These are phyloP conservation scores for Madoqua kirkii DNA, from an alignment of 2,113 vertebrate genomes.

Conservation along the genomic window DNA sequence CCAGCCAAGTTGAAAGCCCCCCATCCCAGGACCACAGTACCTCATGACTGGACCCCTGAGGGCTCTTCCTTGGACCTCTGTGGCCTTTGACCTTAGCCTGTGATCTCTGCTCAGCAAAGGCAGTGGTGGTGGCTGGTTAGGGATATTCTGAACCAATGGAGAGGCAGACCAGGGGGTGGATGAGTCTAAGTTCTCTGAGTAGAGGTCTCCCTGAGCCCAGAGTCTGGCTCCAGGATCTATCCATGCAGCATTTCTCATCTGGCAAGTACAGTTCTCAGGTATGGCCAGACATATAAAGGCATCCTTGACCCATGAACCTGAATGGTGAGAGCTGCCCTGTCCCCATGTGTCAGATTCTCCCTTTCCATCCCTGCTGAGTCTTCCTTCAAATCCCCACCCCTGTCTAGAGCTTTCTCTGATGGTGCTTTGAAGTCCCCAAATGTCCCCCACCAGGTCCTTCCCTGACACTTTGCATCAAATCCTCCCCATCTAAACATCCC, in stretches of 20 bases:
- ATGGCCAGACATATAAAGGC: not conserved
- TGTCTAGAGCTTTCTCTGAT: not conserved
- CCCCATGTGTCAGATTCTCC: not conserved
- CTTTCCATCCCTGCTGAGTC: not conserved
- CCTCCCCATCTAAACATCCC: not conserved
- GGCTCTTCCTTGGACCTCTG: not conserved
- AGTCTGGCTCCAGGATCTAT: not conserved
- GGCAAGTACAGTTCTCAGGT: not conserved
- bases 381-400: too few relatives aligned
- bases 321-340: not conserved
- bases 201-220: not conserved
- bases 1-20: accelerated
- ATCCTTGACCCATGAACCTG: not conserved
- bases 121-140: not conserved
- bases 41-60: accelerated
- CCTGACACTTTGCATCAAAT: not conserved
- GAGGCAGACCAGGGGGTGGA: not conserved
- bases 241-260: not conserved
- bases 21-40: not conserved
- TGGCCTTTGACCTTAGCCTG: not conserved
- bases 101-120: not conserved
- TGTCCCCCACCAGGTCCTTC: too few relatives aligned
- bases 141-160: not conserved
- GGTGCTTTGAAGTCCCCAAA: not conserved
- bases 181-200: not conserved